phyloP scores from a whole-genome alignment of 2,113 vertebrate species.

The Menura novaehollandiae region DNA sequence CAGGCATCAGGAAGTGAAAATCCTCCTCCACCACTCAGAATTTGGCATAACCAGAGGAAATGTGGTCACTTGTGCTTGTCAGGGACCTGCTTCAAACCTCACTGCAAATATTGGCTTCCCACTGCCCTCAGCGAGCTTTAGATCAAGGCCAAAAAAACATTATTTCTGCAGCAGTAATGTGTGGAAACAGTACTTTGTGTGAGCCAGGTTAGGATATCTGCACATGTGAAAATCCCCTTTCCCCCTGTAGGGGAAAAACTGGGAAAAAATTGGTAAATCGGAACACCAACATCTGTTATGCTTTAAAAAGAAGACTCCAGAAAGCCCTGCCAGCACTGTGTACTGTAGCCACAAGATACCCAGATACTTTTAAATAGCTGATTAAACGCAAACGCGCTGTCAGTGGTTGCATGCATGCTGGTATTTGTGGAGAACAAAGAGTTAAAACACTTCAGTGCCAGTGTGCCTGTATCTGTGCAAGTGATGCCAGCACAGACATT shows the following conservation, averaged over 20 bases:
- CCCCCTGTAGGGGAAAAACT: rapidly evolving
- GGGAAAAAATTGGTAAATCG: neutral
- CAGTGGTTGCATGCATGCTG: too few species aligned
- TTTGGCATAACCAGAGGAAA: neutral
- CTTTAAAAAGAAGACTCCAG: neutral
- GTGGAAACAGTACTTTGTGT: neutral
- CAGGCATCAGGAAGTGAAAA: neutral
- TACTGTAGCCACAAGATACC: neutral
- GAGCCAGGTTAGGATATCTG: neutral
- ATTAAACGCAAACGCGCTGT: rapidly evolving
- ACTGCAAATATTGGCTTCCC: neutral
- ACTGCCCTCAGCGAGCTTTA: neutral
- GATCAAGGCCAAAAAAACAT: rapidly evolving
- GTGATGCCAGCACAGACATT: neutral
- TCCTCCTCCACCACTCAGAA: neutral
- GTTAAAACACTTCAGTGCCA: neutral
- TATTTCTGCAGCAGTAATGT: neutral
- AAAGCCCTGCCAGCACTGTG: neutral
- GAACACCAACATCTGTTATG: neutral
- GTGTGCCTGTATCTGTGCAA: rapidly evolving
- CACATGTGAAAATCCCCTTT: neutral
- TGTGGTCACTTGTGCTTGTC: neutral
- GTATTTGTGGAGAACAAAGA: neutral
- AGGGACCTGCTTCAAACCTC: neutral
- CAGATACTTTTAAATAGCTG: neutral